Evolutionary conservation across 2,797 vertebrate species (phyloP), one percentile per base, ranked within the genome.

Genomic region (Coendou prehensilis): DNA sequence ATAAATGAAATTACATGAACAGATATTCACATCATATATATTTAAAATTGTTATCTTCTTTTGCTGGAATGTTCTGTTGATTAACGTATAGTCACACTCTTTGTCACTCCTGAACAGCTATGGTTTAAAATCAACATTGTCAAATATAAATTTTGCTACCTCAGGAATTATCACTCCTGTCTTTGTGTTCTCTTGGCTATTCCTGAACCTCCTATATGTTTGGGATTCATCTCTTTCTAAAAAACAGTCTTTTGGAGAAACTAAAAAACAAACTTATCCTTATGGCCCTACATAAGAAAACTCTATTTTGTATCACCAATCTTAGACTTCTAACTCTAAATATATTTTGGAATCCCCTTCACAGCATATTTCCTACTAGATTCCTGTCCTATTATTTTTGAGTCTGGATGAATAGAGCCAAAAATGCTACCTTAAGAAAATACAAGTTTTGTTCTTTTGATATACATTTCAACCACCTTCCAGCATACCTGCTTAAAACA

Each of bases 221-320:
- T 33, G 18, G 11, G 64, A 67, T n/a, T 67, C 64, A 67, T n/a
- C 64, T n/a, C 64, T 67, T 67, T 18, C 57, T n/a, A 67, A 18
- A 67, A 67, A 67, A n/a, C 64, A 17, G 33, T 67, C 15, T 50
- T 56, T 28, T 50, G 28, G 45, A 78, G 3, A 75, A 81, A 56
- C 6, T 23, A 63, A 28, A n/a, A 61, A 87, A 69, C 75, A 61
- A 14, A 4, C 6, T 37, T 79, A 64, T 11, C 20, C 17, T 82
- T 45, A n/a, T 50, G 11, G 0, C 15, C 1, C 14, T 81, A 10
- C 8, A 2, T 63, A 18, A 15, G 1, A 7, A 47, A 50, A 10
- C 26, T 93, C 11, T 82, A 52, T n/a, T 87, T 84, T 69, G 6
- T 76, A 18, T 47, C 8, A 82, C 17, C 80, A 69, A 13, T 5